Conservation (phyloP, 2,888 invertebrate species). For the Slavum lentiscoides region DNA sequence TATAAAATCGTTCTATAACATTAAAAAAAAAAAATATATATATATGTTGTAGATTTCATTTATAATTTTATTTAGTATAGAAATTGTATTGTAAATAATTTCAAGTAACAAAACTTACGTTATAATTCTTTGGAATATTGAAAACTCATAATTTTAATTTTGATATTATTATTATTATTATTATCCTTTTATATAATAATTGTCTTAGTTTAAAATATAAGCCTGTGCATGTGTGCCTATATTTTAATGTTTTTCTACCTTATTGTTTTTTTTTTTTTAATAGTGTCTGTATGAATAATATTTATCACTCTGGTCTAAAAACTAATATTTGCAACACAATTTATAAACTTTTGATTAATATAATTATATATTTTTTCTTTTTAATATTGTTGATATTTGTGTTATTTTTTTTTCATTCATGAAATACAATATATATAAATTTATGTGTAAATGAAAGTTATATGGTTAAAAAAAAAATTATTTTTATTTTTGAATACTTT, state of each 20-base stretch:
- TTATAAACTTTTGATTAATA: conserved; percentile 42
- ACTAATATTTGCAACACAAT: conserved; percentile 24
- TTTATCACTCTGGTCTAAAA: conserved; percentile 17
- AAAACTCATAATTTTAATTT: conserved; percentile 44
- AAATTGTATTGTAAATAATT: conserved; percentile 52
- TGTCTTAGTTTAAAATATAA: conserved; percentile 44
- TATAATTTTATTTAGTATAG: conserved; percentile 45
- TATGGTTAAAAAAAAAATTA: background rate
- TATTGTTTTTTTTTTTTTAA: conserved; percentile 33
- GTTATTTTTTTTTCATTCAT: conserved; percentile 38
- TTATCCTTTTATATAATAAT: conserved; percentile 34
- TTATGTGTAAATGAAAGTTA: conserved; percentile 23
- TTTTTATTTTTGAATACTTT: conserved; percentile 11
- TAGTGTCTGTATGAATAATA: conserved; percentile 14
- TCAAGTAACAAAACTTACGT: conserved; percentile 43
- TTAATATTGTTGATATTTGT: conserved; percentile 39
- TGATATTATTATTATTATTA: conserved; percentile 24
- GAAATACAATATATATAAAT: conserved; percentile 35
- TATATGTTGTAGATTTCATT: conserved; percentile 36
- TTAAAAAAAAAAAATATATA: background rate
- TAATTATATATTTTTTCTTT: conserved; percentile 18
- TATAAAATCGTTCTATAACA: conserved; percentile 39
- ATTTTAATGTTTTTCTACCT: conserved; percentile 47
- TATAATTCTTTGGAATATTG: conserved; percentile 23
- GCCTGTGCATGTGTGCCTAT: conserved; percentile 39